phyloP scores from a whole-genome alignment of 23 tunicate species.

The Ascidia mentula region DNA sequence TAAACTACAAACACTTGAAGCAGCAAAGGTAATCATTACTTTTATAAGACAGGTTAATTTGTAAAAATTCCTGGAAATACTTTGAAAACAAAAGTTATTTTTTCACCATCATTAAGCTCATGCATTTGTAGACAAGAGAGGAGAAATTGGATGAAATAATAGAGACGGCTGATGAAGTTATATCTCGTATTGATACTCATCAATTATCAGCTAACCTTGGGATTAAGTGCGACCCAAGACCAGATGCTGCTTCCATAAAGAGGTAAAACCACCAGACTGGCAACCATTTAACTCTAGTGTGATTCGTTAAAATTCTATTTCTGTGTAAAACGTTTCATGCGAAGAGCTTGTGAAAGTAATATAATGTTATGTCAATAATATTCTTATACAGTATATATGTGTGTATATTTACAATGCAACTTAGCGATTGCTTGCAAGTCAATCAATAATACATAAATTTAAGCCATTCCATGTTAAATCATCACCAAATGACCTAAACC shows the following conservation, averaged over 20 bases:
- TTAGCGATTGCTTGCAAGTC: too few species aligned
- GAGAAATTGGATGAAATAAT: constrained; percentile 53
- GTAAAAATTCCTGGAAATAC: not conserved
- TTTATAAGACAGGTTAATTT: not conserved
- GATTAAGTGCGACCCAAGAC: constrained; percentile 68
- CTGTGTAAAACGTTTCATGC: too few species aligned
- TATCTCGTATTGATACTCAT: constrained; percentile 46
- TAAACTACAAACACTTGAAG: constrained; percentile 58
- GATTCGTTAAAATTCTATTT: too few species aligned
- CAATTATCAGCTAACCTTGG: constrained; percentile 61
- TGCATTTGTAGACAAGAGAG: constrained; percentile 7
- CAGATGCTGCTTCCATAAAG: constrained; percentile 61
- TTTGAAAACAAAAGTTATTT: not conserved
- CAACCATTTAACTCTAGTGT: too few species aligned
- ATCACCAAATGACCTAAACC: too few species aligned
- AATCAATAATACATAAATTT: too few species aligned
- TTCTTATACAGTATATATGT: too few species aligned
- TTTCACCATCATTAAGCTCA: not conserved
- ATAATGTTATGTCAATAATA: too few species aligned
- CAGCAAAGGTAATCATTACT: constrained; percentile 40
- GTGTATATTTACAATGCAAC: too few species aligned
- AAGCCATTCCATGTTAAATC: too few species aligned
- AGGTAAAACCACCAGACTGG: too few species aligned
- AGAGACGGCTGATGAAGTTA: constrained; percentile 44
- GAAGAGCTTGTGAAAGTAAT: too few species aligned